A percentile compares a stretch with the other conserved stretches of the same genome.
phyloP scores from a whole-genome alignment of 2,797 vertebrate species.

The Megaceryle alcyon region DNA sequence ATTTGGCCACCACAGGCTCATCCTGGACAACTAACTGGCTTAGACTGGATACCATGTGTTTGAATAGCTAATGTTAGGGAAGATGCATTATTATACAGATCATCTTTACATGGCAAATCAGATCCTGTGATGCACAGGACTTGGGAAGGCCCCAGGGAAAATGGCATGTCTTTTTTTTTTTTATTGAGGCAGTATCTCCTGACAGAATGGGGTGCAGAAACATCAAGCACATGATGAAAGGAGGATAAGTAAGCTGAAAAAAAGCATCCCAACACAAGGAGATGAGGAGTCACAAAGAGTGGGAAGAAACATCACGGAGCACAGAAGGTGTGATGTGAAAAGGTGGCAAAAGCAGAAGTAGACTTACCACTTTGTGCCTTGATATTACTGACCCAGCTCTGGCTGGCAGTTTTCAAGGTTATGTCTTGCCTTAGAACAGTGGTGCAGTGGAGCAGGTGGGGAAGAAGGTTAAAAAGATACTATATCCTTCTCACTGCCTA shows the following conservation, averaged over 20 bases:
- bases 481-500: background rate
- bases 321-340: background rate
- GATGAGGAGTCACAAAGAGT: background rate
- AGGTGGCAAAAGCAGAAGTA: background rate
- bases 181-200: background rate
- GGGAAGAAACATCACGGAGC: background rate
- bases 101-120: background rate
- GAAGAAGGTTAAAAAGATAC: background rate
- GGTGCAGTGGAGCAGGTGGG: background rate
- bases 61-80: background rate
- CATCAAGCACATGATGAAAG: fast-evolving
- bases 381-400: background rate
- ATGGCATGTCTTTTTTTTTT: background rate
- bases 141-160: background rate
- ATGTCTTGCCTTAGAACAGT: background rate
- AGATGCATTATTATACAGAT: background rate
- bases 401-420: background rate
- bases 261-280: background rate
- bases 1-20: background rate
- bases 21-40: background rate
- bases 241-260: background rate
- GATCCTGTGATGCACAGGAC: background rate
- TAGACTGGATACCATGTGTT: background rate
- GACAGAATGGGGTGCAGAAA: background rate
- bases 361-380: background rate